Evolutionary conservation across 2,888 invertebrate species (phyloP).

Genomic region (Pyrgus malvae): DNA sequence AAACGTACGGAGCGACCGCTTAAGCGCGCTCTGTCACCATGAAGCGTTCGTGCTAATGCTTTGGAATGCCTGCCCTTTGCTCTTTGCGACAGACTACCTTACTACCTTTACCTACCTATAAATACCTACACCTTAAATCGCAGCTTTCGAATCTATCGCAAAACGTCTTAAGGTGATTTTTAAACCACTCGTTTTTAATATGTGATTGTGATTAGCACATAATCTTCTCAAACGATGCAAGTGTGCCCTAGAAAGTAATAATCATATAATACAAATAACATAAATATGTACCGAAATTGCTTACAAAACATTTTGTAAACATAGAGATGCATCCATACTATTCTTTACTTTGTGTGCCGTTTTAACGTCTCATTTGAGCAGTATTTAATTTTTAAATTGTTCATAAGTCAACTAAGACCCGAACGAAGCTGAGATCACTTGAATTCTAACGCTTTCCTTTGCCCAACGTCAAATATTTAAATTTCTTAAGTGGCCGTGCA

Average conservation of each 20-base stretch:
- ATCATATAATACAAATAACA: too few relatives aligned
- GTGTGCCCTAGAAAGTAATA: too few relatives aligned
- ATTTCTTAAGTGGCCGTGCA: slow-evolving; percentile 79
- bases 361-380: slow-evolving; percentile 72
- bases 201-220: too few relatives aligned
- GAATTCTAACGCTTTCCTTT: slow-evolving; percentile 82
- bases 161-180: too few relatives aligned
- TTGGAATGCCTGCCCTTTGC: slow-evolving; percentile 63
- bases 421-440: slow-evolving; percentile 75
- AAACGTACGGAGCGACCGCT: slow-evolving; percentile 50
- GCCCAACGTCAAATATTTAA: slow-evolving; percentile 79
- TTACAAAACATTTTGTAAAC: too few relatives aligned
- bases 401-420: slow-evolving; percentile 74
- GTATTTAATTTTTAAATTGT: slow-evolving; percentile 79
- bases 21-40: slow-evolving; percentile 51
- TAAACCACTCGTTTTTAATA: too few relatives aligned
- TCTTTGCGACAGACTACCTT: slow-evolving; percentile 16
- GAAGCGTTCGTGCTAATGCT: slow-evolving; percentile 55
- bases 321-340: slow-evolving; percentile 44
- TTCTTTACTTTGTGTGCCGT: slow-evolving; percentile 51
- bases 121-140: background rate
- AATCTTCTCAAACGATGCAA: too few relatives aligned
- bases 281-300: too few relatives aligned
- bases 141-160: too few relatives aligned
- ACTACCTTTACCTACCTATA: slow-evolving; percentile 5